Percentiles rank a stretch among this genome's conserved stretches.
These are phyloP conservation scores for Xestoiulus laeticollis DNA, from an alignment of 2,888 invertebrate species.

Conservation along the genomic window DNA sequence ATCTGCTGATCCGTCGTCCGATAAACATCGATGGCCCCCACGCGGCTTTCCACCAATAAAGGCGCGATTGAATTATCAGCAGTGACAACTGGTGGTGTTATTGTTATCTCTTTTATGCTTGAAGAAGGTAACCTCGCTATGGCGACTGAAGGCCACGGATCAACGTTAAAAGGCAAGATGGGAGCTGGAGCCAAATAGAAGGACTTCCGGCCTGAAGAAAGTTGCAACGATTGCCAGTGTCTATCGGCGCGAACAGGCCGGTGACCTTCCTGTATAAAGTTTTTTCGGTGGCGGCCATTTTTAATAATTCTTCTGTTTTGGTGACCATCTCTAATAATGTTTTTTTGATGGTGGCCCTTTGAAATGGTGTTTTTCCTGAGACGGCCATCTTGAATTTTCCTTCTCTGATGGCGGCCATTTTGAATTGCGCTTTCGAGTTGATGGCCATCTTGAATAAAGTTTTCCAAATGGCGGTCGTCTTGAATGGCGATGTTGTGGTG, in stretches of 20 bases:
- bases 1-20: conserved; percentile 19
- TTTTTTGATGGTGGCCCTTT: neutral
- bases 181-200: neutral
- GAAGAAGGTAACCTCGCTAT: neutral
- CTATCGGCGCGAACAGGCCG: neutral
- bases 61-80: conserved; percentile 4
- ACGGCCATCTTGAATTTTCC: neutral
- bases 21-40: conserved; percentile 20
- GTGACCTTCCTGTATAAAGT: neutral
- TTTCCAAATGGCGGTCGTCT: neutral
- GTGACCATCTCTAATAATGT: neutral
- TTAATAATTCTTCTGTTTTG: neutral
- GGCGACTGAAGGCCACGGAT: neutral
- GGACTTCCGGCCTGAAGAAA: neutral
- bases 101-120: conserved; percentile 7
- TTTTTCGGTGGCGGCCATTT: neutral
- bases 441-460: neutral
- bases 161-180: neutral
- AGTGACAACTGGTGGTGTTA: conserved; percentile 19
- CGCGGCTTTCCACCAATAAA: neutral
- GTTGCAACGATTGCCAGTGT: neutral
- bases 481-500: neutral
- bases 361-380: neutral
- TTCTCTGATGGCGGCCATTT: neutral
- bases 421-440: neutral